A percentile compares a stretch with the other conserved stretches of the same genome.
These are phyloP conservation scores for Erynnis tages DNA, from an alignment of 2,888 invertebrate species.

Conservation along the genomic window DNA sequence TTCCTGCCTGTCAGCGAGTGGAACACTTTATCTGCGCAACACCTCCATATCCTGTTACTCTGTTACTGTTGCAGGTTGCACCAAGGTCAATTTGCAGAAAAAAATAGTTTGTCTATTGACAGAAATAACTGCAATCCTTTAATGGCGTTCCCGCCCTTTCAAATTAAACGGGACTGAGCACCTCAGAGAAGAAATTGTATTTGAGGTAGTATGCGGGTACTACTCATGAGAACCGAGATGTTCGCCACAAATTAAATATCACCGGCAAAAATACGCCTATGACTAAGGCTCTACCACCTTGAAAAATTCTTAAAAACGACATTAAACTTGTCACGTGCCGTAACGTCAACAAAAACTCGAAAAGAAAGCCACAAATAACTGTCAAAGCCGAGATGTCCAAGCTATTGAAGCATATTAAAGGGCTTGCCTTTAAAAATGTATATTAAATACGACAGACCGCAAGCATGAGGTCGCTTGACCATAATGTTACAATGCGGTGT, in stretches of 20 bases:
- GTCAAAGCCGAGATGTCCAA: conserved; percentile 2
- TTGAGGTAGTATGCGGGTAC: too few relatives aligned
- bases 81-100: conserved; percentile 22
- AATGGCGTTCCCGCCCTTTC: too few relatives aligned
- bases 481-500: conserved; percentile 12
- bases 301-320: too few relatives aligned
- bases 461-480: conserved; percentile 10
- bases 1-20: conserved; percentile 26
- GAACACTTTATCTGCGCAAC: conserved; percentile 27
- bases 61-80: neutral
- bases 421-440: neutral
- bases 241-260: too few relatives aligned
- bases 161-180: neutral
- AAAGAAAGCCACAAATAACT: conserved; percentile 18
- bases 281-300: too few relatives aligned
- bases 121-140: neutral
- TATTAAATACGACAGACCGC: conserved; percentile 6
- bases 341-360: neutral
- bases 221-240: too few relatives aligned
- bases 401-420: conserved; percentile 3
- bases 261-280: too few relatives aligned
- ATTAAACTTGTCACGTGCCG: too few relatives aligned
- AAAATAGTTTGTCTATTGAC: too few relatives aligned
- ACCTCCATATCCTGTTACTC: conserved; percentile 23
- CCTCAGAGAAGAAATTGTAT: too few relatives aligned